Percentiles rank a stretch among this genome's conserved stretches.
Conservation (phyloP, 2,888 invertebrate genomes). For the Meganola albula region DNA sequence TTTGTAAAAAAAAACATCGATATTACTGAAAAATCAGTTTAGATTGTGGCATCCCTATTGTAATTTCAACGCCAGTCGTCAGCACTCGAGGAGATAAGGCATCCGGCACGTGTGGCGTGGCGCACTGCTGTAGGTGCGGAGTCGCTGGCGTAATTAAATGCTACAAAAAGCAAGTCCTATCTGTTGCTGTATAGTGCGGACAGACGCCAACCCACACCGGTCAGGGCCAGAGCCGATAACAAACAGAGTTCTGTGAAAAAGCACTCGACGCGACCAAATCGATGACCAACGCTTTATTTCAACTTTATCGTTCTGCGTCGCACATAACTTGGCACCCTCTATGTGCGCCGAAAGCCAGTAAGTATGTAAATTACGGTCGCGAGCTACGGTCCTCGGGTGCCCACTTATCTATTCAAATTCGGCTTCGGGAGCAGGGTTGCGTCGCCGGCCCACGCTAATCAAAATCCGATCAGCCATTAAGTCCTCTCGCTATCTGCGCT, state of each 20-base stretch:
- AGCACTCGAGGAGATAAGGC: conserved; percentile 26
- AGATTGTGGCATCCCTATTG: too few relatives aligned
- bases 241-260: conserved; percentile 65
- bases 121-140: conserved; percentile 12
- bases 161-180: conserved; percentile 42
- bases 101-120: conserved; percentile 19
- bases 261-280: conserved; percentile 58
- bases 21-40: too few relatives aligned
- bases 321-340: conserved; percentile 71
- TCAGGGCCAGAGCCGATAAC: conserved; percentile 47
- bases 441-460: conserved; percentile 75
- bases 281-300: conserved; percentile 74
- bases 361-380: conserved; percentile 78
- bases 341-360: conserved; percentile 71
- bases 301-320: conserved; percentile 74
- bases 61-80: conserved; percentile 18
- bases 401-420: conserved; percentile 79
- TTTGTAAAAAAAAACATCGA: too few relatives aligned
- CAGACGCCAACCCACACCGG: conserved; percentile 22
- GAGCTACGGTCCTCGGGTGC: conserved; percentile 70
- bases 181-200: too few relatives aligned
- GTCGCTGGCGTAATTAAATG: conserved; percentile 47
- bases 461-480: conserved; percentile 79
- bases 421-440: conserved; percentile 64
- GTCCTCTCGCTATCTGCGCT: conserved; percentile 75